These are phyloP conservation scores for Sterna hirundo DNA, from an alignment of 2,113 vertebrate species.

Conservation along the genomic window DNA sequence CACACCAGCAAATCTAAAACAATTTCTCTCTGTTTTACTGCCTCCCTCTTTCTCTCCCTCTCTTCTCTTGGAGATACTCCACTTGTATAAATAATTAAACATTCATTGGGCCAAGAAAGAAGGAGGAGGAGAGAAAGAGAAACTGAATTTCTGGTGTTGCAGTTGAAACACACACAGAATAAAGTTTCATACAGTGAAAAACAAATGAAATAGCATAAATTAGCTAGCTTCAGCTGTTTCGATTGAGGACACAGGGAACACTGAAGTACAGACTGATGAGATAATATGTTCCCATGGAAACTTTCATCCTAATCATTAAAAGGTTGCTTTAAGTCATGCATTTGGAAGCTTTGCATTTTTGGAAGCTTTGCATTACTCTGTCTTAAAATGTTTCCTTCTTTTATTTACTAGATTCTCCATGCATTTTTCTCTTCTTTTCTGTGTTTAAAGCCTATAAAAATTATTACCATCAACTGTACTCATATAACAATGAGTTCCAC, in stretches of 20 bases:
- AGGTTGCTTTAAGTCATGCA: constrained; percentile 23
- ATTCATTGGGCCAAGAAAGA: constrained; percentile 32
- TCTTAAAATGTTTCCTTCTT: neutral
- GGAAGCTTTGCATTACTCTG: neutral
- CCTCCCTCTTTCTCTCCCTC: neutral
- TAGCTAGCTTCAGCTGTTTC: constrained; percentile 41
- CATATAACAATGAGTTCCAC: neutral
- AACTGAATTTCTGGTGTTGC: constrained; percentile 2
- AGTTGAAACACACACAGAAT: neutral
- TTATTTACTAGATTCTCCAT: neutral
- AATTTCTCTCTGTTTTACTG: neutral
- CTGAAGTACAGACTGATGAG: constrained; percentile 29
- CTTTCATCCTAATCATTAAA: constrained; percentile 30
- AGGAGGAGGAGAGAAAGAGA: neutral
- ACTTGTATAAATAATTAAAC: constrained; percentile 52
- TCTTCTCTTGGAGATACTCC: constrained; percentile 29
- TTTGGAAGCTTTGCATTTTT: no score
- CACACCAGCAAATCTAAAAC: constrained; percentile 34
- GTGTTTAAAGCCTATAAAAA: neutral
- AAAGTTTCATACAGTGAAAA: constrained; percentile 17
- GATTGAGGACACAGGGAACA: constrained; percentile 9
- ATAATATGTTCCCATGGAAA: constrained; percentile 55
- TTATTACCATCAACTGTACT: neutral
- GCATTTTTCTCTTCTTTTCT: neutral
- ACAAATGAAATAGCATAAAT: constrained; percentile 44